Conservation (phyloP, 2,797 vertebrate genomes). For the Limosa lapponica region DNA sequence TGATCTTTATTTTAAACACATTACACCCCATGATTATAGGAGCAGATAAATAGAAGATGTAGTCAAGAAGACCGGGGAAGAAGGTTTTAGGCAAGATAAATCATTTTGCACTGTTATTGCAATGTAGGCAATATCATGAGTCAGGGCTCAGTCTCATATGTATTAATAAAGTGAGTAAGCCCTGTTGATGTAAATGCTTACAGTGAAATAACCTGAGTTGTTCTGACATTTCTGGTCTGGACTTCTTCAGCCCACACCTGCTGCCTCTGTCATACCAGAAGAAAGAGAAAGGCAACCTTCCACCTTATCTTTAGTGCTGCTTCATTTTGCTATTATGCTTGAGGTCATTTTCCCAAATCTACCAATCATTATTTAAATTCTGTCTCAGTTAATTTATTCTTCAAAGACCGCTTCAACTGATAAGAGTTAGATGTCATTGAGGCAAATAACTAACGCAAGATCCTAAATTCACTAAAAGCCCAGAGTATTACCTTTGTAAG, state of each 20-base stretch:
- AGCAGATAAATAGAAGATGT: background rate
- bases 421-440: background rate
- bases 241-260: background rate
- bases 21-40: background rate
- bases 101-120: background rate
- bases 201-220: background rate
- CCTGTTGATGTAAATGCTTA: background rate
- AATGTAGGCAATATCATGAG: background rate
- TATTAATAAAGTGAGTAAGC: background rate
- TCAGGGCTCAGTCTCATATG: rapidly evolving
- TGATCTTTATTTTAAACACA: conserved; percentile 14
- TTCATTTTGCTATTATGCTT: background rate
- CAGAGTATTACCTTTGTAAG: background rate
- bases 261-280: background rate
- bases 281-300: background rate
- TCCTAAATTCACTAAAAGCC: background rate
- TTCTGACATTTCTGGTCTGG: background rate
- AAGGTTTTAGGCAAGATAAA: background rate
- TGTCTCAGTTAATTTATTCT: background rate
- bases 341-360: background rate
- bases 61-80: background rate
- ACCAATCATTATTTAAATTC: background rate
- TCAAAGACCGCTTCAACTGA: background rate
- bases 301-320: background rate
- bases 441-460: background rate